Base-by-base conservation (phyloP, 2,797 vertebrate genomes). In the Micrastur ruficollis region DNA sequence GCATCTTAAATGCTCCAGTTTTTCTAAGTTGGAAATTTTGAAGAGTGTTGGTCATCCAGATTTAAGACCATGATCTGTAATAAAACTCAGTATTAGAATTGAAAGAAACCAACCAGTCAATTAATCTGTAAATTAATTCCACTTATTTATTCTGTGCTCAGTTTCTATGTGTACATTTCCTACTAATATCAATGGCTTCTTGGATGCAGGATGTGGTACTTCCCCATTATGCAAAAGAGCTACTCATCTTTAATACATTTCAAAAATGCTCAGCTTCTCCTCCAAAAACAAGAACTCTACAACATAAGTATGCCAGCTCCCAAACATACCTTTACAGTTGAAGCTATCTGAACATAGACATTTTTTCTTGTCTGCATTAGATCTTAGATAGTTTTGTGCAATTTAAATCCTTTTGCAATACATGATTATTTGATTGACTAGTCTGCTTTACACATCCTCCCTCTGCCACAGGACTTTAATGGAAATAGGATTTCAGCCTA, bases 1-100 rank as follows among this genome's bases (percentile, higher is more conserved):
- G 98, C 98, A 99, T 80, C 98, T 98, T 85, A 99, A 98, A 96
- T 99, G 99, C 89, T 98, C 97, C 85, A 98, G 63, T 78, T 98
- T 98, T 90, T 98, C 98, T 89, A 99, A 97, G 97, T 98, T 98
- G 71, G 94, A 97, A 81, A 99, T 98, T 97, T 97, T 98, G 74
- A 97, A 98, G 95, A 99, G 98, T 97, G 97, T 89, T 99, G 98
- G 79, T 97, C 98, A 95, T 99, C 98, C 80, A 99, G 97, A 97
- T 99, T 98, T 95, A 99, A 94, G 47, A 98, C 93, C 50, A 98
- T 98, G 96, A 99, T 98, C 99, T 99, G 91, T 59, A 83, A 94
- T 38, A 88, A 90, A 90, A 97, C 42, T 73, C 44, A 29, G 5
- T 66, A 32, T 58, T 55, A 83, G 50, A 56, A 85, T 4, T 50